phyloP scores from a whole-genome alignment of 2,797 vertebrate genomes.

The Molossus alvarezi region DNA sequence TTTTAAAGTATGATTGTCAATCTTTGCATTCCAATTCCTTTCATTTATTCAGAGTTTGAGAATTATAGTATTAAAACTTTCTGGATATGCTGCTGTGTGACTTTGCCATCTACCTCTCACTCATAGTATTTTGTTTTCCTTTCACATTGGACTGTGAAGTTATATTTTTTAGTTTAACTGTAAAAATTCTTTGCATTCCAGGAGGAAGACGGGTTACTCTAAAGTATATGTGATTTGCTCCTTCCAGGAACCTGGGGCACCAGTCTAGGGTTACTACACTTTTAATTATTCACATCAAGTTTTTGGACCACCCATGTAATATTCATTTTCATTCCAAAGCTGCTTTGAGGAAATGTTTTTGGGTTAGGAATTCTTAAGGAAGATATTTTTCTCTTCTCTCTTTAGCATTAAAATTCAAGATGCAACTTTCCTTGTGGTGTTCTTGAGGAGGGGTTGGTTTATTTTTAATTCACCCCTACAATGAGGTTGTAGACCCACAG shows the following conservation, averaged over 20 bases:
- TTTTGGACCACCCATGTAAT: background rate
- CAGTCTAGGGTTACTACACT: background rate
- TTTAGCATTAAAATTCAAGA: slow-evolving; percentile 16
- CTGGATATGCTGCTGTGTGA: background rate
- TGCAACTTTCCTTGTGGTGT: background rate
- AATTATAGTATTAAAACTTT: slow-evolving; percentile 3
- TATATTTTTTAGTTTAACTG: slow-evolving; percentile 35
- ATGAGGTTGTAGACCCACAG: background rate
- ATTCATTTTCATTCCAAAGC: background rate
- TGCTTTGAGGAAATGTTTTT: background rate
- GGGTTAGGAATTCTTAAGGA: background rate
- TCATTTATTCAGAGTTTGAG: slow-evolving; percentile 40
- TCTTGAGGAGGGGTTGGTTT: background rate
- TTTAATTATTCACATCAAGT: background rate
- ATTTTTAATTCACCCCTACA: background rate
- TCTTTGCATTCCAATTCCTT: slow-evolving; percentile 24
- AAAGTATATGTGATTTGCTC: background rate
- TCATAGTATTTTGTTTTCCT: background rate
- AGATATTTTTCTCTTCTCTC: background rate
- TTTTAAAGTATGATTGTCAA: slow-evolving; percentile 31
- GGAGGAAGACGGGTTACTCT: background rate
- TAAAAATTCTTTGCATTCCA: slow-evolving; percentile 37
- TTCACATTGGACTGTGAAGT: slow-evolving; percentile 3
- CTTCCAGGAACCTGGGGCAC: background rate
- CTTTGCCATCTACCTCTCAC: slow-evolving; percentile 44